A percentile compares a stretch with the other conserved stretches of the same genome.
Evolutionary conservation across 2,797 vertebrate species (phyloP).

Genomic region (Microctenopoma stevenorrisi): DNA sequence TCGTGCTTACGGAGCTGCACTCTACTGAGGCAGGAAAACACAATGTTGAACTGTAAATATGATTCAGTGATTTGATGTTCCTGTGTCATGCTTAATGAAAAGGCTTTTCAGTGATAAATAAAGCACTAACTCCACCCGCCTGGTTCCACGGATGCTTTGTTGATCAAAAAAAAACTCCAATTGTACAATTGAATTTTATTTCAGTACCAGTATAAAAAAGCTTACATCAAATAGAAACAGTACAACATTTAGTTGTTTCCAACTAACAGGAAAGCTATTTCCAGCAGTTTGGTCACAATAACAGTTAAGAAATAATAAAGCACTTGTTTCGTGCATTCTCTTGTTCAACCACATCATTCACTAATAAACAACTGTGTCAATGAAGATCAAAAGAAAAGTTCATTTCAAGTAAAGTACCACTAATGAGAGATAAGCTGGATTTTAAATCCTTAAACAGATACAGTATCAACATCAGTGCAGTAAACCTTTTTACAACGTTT

Average conservation of each 20-base stretch:
- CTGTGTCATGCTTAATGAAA: slow-evolving; percentile 59
- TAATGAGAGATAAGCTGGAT: not conserved
- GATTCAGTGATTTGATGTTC: slow-evolving; percentile 48
- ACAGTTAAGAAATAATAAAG: too few species aligned
- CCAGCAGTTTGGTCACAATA: too few species aligned
- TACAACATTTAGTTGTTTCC: too few species aligned
- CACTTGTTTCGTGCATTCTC: too few species aligned
- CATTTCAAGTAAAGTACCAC: not conserved
- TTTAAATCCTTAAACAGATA: not conserved
- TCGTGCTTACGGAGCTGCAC: slow-evolving; percentile 57
- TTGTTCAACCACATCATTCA: too few species aligned
- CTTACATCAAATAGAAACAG: too few species aligned
- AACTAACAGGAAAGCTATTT: too few species aligned
- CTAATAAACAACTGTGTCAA: too few species aligned
- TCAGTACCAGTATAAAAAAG: too few species aligned
- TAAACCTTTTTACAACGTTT: not conserved
- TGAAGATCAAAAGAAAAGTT: not conserved
- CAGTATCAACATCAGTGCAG: not conserved
- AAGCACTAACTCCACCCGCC: slow-evolving; percentile 63
- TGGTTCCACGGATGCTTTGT: slow-evolving; percentile 22
- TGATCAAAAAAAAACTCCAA: too few species aligned
- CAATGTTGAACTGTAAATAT: slow-evolving; percentile 67
- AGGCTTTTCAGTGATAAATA: slow-evolving; percentile 70
- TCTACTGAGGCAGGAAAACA: slow-evolving; percentile 52
- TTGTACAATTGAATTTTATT: too few species aligned